phyloP scores from a whole-genome alignment of 2,113 vertebrate genomes.

The Sinocyclocheilus maitianheensis region DNA sequence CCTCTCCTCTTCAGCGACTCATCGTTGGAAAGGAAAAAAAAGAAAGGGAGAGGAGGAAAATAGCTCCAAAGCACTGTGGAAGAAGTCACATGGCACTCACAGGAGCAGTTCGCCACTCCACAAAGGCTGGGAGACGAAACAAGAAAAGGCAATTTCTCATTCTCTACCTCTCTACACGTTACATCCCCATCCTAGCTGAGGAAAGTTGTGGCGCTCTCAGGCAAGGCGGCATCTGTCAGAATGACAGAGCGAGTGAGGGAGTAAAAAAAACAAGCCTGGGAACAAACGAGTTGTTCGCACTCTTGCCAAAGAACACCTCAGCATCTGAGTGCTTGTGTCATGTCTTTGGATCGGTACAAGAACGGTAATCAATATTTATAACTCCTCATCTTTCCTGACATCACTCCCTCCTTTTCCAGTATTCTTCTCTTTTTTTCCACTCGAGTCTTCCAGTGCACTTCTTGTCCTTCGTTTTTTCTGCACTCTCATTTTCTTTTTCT shows the following conservation, averaged over 20 bases:
- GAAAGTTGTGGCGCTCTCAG: slow-evolving; percentile 53
- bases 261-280: slow-evolving; percentile 33
- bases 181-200: slow-evolving; percentile 49
- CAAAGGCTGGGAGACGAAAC: slow-evolving; percentile 43
- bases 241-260: slow-evolving; percentile 27
- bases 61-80: slow-evolving; percentile 55
- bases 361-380: slow-evolving; percentile 70
- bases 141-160: slow-evolving; percentile 38
- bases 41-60: slow-evolving; percentile 48
- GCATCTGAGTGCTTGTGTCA: slow-evolving; percentile 46
- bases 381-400: slow-evolving; percentile 48
- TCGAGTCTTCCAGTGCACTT: neutral
- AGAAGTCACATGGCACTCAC: slow-evolving; percentile 75
- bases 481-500: slow-evolving; percentile 4
- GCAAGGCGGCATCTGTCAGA: slow-evolving; percentile 48
- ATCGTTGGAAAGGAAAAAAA: slow-evolving; percentile 61
- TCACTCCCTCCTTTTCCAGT: slow-evolving; percentile 5
- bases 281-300: neutral
- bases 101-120: slow-evolving; percentile 61
- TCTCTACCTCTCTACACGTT: slow-evolving; percentile 39
- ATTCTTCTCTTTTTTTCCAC: slow-evolving; percentile 11
- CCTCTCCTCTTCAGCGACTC: slow-evolving; percentile 65
- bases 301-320: slow-evolving; percentile 45
- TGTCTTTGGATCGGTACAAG: slow-evolving; percentile 63
- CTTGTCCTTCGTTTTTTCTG: neutral